Evolutionary conservation across 2,797 vertebrate species (phyloP).

Genomic region (Danio tinwini): DNA sequence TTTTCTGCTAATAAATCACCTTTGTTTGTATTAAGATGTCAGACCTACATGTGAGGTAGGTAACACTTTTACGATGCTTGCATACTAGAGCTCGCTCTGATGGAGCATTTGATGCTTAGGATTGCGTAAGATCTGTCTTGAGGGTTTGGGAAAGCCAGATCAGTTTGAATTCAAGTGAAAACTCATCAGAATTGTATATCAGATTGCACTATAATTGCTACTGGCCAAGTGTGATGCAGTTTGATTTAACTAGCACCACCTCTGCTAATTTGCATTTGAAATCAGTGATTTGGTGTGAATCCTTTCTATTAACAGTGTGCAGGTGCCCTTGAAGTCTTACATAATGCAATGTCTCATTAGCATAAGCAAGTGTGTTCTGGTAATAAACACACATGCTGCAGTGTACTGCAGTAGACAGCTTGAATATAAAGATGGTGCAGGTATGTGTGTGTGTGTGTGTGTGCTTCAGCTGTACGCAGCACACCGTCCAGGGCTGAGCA

Average conservation of each 20-base stretch:
- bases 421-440: constrained; percentile 27
- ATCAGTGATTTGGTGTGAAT: neutral
- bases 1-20: neutral
- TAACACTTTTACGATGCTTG: neutral
- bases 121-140: constrained; percentile 1
- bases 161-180: neutral
- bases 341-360: neutral
- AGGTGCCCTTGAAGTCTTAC: neutral
- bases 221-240: neutral
- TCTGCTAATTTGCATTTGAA: neutral
- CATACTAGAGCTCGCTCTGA: neutral
- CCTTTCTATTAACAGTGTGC: neutral
- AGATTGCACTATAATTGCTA: neutral
- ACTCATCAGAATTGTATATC: neutral
- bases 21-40: constrained; percentile 1
- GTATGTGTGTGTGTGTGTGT: constrained; percentile 8
- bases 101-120: neutral
- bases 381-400: constrained; percentile 34
- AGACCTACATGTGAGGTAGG: neutral
- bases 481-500: constrained; percentile 38
- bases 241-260: neutral
- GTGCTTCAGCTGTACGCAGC: constrained; percentile 27
- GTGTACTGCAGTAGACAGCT: constrained; percentile 37
- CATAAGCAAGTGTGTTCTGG: neutral
- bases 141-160: neutral